Conservation (phyloP, 2,797 vertebrate species). For the Oreonectes daqikongensis region DNA sequence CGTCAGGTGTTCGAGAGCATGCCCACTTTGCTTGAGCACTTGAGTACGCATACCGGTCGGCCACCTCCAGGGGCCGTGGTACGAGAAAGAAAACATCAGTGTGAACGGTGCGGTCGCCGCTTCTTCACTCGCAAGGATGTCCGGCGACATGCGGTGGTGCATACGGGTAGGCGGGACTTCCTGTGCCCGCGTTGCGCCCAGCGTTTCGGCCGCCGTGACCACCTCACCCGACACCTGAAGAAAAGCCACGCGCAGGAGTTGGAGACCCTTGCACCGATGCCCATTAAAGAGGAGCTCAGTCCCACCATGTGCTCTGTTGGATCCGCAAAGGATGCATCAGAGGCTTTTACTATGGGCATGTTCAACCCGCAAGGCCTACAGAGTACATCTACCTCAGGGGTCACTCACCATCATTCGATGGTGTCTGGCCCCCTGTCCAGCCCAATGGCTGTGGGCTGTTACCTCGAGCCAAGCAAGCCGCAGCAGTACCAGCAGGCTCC, state of each 20-base stretch:
- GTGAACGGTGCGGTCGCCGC: constrained; percentile 91
- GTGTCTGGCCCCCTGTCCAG: constrained; percentile 85
- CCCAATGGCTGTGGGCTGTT: constrained; percentile 84
- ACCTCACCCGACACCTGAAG: constrained; percentile 94
- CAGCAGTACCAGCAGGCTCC: constrained; percentile 79
- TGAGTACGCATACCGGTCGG: constrained; percentile 86
- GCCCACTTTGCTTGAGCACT: constrained; percentile 88
- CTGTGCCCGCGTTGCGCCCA: constrained; percentile 94
- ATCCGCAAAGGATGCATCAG: constrained; percentile 78
- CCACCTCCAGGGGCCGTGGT: constrained; percentile 77
- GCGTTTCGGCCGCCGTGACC: constrained; percentile 92
- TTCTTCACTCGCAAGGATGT: constrained; percentile 98
- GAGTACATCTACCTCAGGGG: constrained; percentile 80
- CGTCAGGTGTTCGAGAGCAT: constrained; percentile 85
- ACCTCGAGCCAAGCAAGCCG: constrained; percentile 80
- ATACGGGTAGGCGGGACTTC: constrained; percentile 95
- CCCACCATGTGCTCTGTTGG: constrained; percentile 76
- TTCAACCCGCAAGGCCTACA: constrained; percentile 85
- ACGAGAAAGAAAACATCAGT: constrained; percentile 93
- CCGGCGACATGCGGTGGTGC: constrained; percentile 91
- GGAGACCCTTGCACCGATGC: constrained; percentile 68
- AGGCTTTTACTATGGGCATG: constrained; percentile 86
- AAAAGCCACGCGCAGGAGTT: constrained; percentile 96
- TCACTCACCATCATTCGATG: constrained; percentile 78
- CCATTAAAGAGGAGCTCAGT: constrained; percentile 87